These are phyloP conservation scores for Leucopsar rothschildi DNA, from an alignment of 2,113 vertebrate genomes.

Conservation along the genomic window DNA sequence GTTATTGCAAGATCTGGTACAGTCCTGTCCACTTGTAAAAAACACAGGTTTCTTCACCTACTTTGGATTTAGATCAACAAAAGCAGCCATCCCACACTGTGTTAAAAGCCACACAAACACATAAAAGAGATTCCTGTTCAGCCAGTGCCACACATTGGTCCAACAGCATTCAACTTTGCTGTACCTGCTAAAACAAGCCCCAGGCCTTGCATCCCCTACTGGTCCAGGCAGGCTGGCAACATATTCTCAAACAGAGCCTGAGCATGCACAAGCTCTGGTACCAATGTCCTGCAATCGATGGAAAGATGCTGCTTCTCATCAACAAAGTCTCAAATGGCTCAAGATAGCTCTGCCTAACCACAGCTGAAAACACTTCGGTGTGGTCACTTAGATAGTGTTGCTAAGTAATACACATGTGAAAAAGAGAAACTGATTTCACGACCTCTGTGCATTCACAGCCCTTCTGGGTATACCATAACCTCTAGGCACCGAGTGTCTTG, in stretches of 20 bases:
- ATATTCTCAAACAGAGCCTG: neutral
- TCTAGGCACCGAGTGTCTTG: rapidly evolving
- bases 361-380: neutral
- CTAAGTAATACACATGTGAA: neutral
- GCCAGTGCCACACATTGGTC: neutral
- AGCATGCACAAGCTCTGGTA: neutral
- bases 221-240: neutral
- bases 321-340: neutral
- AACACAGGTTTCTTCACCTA: neutral
- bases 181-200: neutral
- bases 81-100: neutral
- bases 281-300: rapidly evolving
- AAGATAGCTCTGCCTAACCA: neutral
- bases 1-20: neutral
- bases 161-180: neutral
- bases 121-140: neutral
- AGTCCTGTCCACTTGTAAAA: neutral
- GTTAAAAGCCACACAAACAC: neutral
- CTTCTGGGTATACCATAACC: neutral
- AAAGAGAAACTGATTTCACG: neutral
- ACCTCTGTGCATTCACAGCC: neutral
- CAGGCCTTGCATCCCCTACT: neutral
- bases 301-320: neutral
- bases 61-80: neutral
- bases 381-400: neutral